A percentile compares a stretch with the other conserved stretches of the same genome.
phyloP scores from a whole-genome alignment of 2,113 vertebrate genomes.

The Pituophis catenifer region DNA sequence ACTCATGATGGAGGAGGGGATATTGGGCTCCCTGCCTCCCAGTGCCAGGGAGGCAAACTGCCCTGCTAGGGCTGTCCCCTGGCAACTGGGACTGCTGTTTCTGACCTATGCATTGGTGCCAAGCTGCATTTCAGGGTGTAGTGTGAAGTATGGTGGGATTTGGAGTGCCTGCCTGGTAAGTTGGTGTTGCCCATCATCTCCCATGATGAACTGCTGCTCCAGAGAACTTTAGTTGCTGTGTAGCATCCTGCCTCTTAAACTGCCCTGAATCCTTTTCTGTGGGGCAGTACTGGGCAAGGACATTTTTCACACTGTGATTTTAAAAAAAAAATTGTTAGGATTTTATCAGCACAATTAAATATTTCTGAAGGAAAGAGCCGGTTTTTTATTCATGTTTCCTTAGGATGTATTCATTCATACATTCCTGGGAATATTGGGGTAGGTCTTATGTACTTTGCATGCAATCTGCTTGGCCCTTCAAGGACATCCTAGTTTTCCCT shows the following conservation, averaged over 20 bases:
- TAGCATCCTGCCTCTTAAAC: background rate
- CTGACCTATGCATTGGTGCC: background rate
- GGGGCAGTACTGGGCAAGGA: background rate
- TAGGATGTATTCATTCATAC: background rate
- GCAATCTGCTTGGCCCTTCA: background rate
- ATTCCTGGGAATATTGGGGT: background rate
- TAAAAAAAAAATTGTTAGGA: background rate
- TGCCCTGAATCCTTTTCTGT: background rate
- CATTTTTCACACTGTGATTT: slow-evolving; percentile 5
- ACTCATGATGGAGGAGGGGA: background rate
- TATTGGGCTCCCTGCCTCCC: background rate
- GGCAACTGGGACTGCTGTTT: background rate
- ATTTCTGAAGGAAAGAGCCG: background rate
- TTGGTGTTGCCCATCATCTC: background rate
- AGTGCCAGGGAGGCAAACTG: background rate
- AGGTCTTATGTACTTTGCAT: background rate
- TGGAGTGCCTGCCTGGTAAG: background rate
- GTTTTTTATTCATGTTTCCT: background rate
- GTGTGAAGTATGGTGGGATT: background rate
- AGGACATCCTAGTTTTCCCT: background rate
- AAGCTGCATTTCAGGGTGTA: background rate
- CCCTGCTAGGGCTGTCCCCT: background rate
- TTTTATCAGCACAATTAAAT: slow-evolving; percentile 16
- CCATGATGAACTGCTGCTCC: background rate
- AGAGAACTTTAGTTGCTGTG: background rate